Percentiles rank a stretch among this genome's conserved stretches.
These are phyloP conservation scores for Uria aalge DNA, from an alignment of 2,113 vertebrate genomes.

Conservation along the genomic window DNA sequence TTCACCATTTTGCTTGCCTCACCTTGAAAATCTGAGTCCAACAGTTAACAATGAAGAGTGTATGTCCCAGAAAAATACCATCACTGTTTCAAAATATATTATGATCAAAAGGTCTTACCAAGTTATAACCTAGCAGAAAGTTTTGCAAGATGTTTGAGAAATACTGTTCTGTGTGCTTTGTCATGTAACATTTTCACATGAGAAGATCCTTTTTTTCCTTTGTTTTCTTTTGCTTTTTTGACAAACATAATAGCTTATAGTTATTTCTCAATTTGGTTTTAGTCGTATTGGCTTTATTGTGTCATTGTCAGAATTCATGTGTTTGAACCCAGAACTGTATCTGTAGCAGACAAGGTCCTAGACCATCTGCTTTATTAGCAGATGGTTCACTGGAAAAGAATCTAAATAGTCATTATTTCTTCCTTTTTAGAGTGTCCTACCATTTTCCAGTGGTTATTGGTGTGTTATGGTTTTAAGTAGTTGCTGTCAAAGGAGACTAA, in stretches of 20 bases:
- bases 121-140: background rate
- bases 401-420: background rate
- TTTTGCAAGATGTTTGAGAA: background rate
- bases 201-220: background rate
- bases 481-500: background rate
- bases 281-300: background rate
- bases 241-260: background rate
- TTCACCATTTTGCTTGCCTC: background rate
- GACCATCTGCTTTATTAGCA: background rate
- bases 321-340: background rate
- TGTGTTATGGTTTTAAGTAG: background rate
- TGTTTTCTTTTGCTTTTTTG: background rate
- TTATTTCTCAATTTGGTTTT: background rate
- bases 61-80: background rate
- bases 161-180: background rate
- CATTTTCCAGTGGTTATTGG: background rate
- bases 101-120: background rate
- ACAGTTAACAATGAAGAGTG: background rate
- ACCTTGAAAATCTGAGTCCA: background rate
- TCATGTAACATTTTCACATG: background rate
- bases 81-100: background rate
- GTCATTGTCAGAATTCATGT: background rate
- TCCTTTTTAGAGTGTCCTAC: background rate
- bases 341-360: background rate
- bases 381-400: background rate